Base-by-base conservation (phyloP, 2,888 invertebrate genomes). In the Glomeris marginata region DNA sequence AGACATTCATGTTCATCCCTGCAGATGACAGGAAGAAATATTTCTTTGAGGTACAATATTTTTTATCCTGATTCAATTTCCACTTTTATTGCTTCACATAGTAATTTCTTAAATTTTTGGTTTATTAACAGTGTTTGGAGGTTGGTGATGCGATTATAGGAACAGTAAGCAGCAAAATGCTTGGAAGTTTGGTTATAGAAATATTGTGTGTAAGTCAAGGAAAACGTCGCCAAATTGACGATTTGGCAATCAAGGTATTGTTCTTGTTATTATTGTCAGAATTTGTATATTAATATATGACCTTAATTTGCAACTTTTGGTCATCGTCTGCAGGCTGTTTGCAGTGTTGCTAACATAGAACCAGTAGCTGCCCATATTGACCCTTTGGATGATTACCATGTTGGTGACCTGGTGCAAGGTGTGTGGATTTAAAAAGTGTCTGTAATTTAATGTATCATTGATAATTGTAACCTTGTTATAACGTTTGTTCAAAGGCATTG, bases 241-340 rank as follows among this genome's bases (percentile, higher is more conserved):
- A 91, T 67, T 77, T 90, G 57, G 82, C 82, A 66, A 79, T 91
- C 52, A 86, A 84, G 77, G 90, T 87, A 72, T n/a, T 8, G 16
- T 41, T 20, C 13, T 45, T 42, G 16, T 16, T 6, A 2, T 11
- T 5, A 21, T 22, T 38, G 20, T 11, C 13, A 3, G 15, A 2
- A 10, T 36, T n/a, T 46, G 15, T 4, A 1, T 18, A 6, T 46
- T 16, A 4, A 45, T 28, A 3, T 28, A 28, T 8, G 28, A 8
- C 28, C 4, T 28, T 28, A 8, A 20, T 45, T 20, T 22, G 22
- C 22, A 43, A 10, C 22, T 43, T 10, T 20, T 22, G 10, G 18
- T 15, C 10, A 20, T 8, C 10, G 10, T 43, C 16, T 16, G 18
- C 28, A 48, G 48, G 41, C 42, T 33, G 41, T 48, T 34, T 48